Conservation (phyloP, 2,888 invertebrate species). For the Myopa tessellatipennis region DNA sequence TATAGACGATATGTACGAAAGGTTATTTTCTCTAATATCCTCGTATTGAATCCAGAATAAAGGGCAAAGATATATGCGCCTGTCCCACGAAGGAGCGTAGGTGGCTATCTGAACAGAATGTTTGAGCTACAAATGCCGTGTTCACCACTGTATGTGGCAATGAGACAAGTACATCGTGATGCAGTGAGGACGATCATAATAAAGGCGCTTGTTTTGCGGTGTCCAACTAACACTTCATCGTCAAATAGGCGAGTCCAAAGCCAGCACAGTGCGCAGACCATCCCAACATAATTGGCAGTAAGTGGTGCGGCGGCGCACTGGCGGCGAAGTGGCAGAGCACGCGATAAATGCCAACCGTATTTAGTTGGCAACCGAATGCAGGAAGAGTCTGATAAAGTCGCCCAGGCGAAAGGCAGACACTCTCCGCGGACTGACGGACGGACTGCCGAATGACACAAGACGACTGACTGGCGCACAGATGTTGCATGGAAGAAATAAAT, state of each 20-base stretch:
- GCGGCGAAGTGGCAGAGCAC: slow-evolving; percentile 11
- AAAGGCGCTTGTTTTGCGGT: slow-evolving; percentile 1
- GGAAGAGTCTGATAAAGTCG: slow-evolving; percentile 22
- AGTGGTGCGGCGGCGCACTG: slow-evolving; percentile 45
- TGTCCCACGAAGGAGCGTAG: no score
- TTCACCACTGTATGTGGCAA: not conserved
- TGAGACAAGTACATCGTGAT: not conserved
- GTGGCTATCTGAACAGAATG: not conserved
- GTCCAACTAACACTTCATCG: slow-evolving; percentile 3
- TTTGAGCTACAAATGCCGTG: not conserved
- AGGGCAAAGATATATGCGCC: no score
- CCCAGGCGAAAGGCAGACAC: slow-evolving; percentile 3
- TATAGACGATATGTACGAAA: no score
- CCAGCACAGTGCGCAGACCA: not conserved
- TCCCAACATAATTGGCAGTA: slow-evolving; percentile 47
- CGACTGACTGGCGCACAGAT: slow-evolving; percentile 32
- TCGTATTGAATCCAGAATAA: no score
- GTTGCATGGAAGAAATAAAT: slow-evolving; percentile 43
- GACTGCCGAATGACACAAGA: slow-evolving; percentile 2
- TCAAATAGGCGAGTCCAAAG: not conserved
- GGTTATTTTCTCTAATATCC: no score
- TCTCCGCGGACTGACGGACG: slow-evolving; percentile 4
- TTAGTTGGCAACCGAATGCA: not conserved
- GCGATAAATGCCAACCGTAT: slow-evolving; percentile 21
- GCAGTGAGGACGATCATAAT: not conserved